phyloP scores from a whole-genome alignment of 2,113 vertebrate genomes.

The Zootoca vivipara region DNA sequence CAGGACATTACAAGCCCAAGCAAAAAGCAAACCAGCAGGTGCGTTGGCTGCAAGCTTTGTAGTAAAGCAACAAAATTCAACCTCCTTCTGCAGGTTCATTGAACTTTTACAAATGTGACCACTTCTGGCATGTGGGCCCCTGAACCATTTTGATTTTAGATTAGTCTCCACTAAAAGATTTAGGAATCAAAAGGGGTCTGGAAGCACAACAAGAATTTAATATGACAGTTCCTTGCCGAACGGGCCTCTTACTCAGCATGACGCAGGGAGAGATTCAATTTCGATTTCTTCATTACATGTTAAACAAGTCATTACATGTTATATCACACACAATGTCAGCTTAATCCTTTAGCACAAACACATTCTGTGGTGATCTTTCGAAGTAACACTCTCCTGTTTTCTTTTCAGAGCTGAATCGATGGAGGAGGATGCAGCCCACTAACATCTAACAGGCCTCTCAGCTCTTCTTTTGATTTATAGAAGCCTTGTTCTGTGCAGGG shows the following conservation, averaged over 20 bases:
- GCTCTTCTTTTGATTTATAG: slow-evolving; percentile 35
- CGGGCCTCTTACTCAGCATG: slow-evolving; percentile 80
- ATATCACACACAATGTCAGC: slow-evolving; percentile 67
- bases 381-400: slow-evolving; percentile 49
- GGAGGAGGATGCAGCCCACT: slow-evolving; percentile 53
- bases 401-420: slow-evolving; percentile 50
- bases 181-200: slow-evolving; percentile 86
- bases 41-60: slow-evolving; percentile 68
- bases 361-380: slow-evolving; percentile 48
- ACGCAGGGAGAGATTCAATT: slow-evolving; percentile 68
- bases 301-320: slow-evolving; percentile 62
- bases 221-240: slow-evolving; percentile 89
- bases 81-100: slow-evolving; percentile 83
- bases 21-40: slow-evolving; percentile 75
- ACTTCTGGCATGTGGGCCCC: slow-evolving; percentile 80
- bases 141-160: slow-evolving; percentile 84
- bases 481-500: not conserved
- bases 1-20: slow-evolving; percentile 34
- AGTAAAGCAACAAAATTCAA: slow-evolving; percentile 77
- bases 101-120: slow-evolving; percentile 84
- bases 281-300: slow-evolving; percentile 71
- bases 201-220: slow-evolving; percentile 83
- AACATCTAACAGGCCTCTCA: slow-evolving; percentile 39
- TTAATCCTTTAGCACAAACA: slow-evolving; percentile 60
- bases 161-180: slow-evolving; percentile 82